These are phyloP conservation scores for Latrodectus elegans DNA, from an alignment of 2,888 invertebrate species.

Conservation along the genomic window DNA sequence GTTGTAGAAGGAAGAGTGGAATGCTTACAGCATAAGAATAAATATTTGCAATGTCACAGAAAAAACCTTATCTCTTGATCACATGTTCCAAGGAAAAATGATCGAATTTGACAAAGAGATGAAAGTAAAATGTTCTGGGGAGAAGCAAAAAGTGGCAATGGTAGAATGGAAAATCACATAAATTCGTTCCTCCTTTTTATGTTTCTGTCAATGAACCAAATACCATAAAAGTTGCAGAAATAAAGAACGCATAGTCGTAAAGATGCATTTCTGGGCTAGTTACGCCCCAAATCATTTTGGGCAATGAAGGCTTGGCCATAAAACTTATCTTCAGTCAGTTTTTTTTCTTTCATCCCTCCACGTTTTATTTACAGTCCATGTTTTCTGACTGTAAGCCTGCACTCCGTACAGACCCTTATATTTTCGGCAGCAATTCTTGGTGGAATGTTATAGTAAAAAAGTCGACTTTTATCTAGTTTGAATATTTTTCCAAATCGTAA, in stretches of 20 bases:
- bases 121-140: not conserved
- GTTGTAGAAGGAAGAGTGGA: too few relatives aligned
- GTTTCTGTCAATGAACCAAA: slow-evolving; percentile 34
- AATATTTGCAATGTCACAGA: too few relatives aligned
- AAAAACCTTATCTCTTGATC: too few relatives aligned
- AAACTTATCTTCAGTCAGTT: slow-evolving; percentile 42
- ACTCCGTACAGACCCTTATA: not conserved
- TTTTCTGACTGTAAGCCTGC: not conserved
- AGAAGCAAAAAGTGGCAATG: not conserved
- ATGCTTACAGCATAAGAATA: too few relatives aligned
- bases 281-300: slow-evolving; percentile 59
- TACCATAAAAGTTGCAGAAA: slow-evolving; percentile 54
- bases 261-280: slow-evolving; percentile 46
- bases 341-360: slow-evolving; percentile 8
- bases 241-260: slow-evolving; percentile 54
- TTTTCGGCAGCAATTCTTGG: not conserved
- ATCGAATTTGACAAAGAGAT: too few relatives aligned
- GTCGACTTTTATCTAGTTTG: not conserved
- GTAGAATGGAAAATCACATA: slow-evolving; percentile 14
- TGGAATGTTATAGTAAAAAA: not conserved
- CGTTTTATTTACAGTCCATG: not conserved
- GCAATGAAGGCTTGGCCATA: slow-evolving; percentile 57
- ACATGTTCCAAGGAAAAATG: too few relatives aligned
- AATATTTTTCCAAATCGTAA: not conserved
- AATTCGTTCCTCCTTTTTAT: slow-evolving; percentile 42